Percentiles rank a stretch among this genome's conserved stretches.
phyloP scores from a whole-genome alignment of 2,888 invertebrate genomes.

The Drosophila aldrichi region DNA sequence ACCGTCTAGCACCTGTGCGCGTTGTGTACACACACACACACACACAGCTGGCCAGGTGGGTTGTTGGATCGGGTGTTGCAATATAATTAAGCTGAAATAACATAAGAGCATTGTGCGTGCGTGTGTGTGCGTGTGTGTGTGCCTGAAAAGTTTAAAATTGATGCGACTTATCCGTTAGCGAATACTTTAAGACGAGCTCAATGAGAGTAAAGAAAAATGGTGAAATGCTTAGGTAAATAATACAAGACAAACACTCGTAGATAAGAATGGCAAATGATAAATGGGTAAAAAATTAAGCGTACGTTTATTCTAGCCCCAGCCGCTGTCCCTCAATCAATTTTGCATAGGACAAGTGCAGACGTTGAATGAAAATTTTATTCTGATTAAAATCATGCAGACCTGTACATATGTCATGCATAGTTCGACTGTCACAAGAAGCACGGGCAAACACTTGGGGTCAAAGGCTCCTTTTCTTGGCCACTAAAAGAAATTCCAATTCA shows the following conservation, averaged over 20 bases:
- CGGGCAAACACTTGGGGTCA: conserved; percentile 17
- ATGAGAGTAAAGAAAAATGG: conserved; percentile 19
- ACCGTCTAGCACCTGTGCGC: conserved; percentile 71
- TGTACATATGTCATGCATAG: conserved; percentile 40
- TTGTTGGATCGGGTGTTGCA: conserved; percentile 63
- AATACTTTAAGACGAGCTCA: conserved; percentile 39
- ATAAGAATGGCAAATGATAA: conserved; percentile 6
- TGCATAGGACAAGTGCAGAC: conserved; percentile 26
- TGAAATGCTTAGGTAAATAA: conserved; percentile 24
- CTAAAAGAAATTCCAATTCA: conserved; percentile 72
- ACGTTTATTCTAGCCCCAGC: conserved; percentile 5
- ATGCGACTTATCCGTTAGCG: conserved; percentile 58
- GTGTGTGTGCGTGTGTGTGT: conserved; percentile 31
- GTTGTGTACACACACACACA: conserved; percentile 59
- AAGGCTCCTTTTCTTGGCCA: conserved; percentile 53
- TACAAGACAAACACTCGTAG: conserved; percentile 11
- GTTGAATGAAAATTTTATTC: conserved; percentile 64
- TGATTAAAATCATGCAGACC: conserved; percentile 72
- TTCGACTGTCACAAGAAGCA: conserved; percentile 29
- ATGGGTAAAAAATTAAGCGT: conserved; percentile 11
- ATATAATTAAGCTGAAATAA: conserved; percentile 80
- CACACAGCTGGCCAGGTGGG: conserved; percentile 7
- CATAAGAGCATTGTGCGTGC: conserved; percentile 58
- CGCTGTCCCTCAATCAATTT: conserved; percentile 27
- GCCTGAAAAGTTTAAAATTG: conserved; percentile 63